Percentiles rank a stretch among this genome's conserved stretches.
These are phyloP conservation scores for Eunapius fragilis DNA, from an alignment of 37 sponge, comb jelly and placozoan genomes.

Conservation along the genomic window DNA sequence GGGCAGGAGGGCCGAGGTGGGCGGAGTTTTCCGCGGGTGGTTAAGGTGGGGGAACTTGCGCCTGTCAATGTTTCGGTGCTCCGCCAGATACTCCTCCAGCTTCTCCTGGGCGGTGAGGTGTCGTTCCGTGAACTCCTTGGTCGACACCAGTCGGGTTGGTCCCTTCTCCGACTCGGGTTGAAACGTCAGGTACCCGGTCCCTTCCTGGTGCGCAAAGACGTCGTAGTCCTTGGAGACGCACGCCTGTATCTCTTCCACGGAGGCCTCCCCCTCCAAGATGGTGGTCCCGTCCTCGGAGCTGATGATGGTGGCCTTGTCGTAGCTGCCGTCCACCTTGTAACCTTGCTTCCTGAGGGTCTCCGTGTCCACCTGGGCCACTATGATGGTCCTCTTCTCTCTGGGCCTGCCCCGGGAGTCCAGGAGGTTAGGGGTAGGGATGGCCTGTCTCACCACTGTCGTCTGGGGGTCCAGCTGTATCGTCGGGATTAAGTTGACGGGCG, in stretches of 20 bases:
- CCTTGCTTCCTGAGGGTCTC: constrained; percentile 27
- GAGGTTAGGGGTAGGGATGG: no score
- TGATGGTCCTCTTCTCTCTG: background rate
- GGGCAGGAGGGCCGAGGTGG: background rate
- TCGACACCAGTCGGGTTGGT: background rate
- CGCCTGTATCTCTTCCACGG: constrained; percentile 7
- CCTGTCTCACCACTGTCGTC: background rate
- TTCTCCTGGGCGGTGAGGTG: no score
- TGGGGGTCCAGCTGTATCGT: background rate
- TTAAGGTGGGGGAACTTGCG: no score
- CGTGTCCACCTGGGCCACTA: constrained; percentile 27
- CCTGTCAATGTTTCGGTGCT: constrained; percentile 39
- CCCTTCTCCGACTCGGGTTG: background rate
- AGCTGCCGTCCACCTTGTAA: constrained; percentile 12
- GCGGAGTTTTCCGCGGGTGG: background rate
- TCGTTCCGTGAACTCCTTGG: background rate
- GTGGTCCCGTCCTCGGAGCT: constrained; percentile 9
- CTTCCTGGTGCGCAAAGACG: constrained; percentile 14
- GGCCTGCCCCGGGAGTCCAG: background rate
- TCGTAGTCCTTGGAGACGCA: constrained; percentile 10
- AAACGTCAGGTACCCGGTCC: constrained; percentile 29
- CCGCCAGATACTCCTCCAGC: constrained; percentile 44
- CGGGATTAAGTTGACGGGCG: background rate
- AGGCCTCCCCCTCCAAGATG: constrained; percentile 16
- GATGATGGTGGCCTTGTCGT: constrained; percentile 8